Conservation (phyloP, 2,888 invertebrate species). For the Rhogogaster chlorosoma region DNA sequence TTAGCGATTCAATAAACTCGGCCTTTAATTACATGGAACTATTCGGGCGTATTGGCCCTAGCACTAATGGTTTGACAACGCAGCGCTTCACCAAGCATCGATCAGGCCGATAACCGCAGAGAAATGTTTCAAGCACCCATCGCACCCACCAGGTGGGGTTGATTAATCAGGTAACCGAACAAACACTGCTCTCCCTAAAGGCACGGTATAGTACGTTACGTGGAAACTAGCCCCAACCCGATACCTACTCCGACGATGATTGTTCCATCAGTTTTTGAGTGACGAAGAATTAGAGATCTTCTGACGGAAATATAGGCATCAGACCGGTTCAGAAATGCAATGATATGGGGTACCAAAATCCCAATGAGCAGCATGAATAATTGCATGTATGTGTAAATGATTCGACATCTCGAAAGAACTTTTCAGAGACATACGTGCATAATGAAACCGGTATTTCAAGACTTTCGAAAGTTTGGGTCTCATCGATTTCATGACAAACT, state of each 20-base stretch:
- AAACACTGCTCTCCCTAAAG: not conserved
- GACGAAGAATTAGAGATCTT: not conserved
- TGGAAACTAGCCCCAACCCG: not conserved
- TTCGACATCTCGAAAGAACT: not conserved
- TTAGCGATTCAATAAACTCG: slow-evolving; percentile 27
- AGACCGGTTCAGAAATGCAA: too few relatives aligned
- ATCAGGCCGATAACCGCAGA: slow-evolving; percentile 45
- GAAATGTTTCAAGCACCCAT: slow-evolving; percentile 45
- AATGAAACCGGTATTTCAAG: not conserved
- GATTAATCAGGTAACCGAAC: slow-evolving; percentile 34
- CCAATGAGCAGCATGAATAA: too few relatives aligned
- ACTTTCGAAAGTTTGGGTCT: not conserved
- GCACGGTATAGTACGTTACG: not conserved
- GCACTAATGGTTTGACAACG: slow-evolving; percentile 43
- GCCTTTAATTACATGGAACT: slow-evolving; percentile 19
- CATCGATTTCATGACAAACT: slow-evolving; percentile 31
- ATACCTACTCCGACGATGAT: not conserved
- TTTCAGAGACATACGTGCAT: slow-evolving; percentile 5
- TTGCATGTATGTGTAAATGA: not conserved
- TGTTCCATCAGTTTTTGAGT: not conserved
- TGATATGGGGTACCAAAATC: too few relatives aligned
- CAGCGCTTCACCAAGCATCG: slow-evolving; percentile 21
- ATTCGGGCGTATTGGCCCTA: not conserved
- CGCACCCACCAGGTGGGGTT: slow-evolving; percentile 22
- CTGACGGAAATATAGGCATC: too few relatives aligned